These are phyloP conservation scores for Rhinoptilus africanus DNA, from an alignment of 2,113 vertebrate species.

Conservation along the genomic window DNA sequence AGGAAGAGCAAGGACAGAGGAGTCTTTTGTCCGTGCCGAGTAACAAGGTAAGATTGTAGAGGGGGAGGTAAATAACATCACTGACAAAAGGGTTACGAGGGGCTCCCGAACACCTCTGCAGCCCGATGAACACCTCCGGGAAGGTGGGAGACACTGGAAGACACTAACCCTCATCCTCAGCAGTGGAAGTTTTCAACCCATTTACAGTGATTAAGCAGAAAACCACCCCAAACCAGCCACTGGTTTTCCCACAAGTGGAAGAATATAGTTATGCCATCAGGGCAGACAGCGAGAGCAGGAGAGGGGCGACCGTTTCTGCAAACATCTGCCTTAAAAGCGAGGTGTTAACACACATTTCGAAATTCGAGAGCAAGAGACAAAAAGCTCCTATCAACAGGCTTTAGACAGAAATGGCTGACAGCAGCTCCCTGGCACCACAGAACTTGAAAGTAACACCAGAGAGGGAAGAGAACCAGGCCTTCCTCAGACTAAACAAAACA, in stretches of 20 bases:
- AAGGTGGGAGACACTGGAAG: background rate
- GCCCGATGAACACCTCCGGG: rapidly evolving
- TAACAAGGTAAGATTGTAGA: background rate
- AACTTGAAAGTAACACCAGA: background rate
- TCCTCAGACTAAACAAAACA: background rate
- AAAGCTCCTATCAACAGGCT: background rate
- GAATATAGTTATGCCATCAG: background rate
- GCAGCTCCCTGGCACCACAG: background rate
- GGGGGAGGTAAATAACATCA: background rate
- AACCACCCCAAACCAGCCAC: rapidly evolving
- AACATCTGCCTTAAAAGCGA: background rate
- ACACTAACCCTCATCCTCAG: background rate
- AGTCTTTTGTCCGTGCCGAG: background rate
- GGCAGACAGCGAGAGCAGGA: background rate
- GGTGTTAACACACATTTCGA: background rate
- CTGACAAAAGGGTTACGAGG: rapidly evolving
- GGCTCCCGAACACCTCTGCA: background rate
- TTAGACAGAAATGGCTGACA: background rate
- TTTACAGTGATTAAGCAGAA: background rate
- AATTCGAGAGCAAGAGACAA: background rate
- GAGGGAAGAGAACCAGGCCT: background rate
- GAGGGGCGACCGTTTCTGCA: background rate
- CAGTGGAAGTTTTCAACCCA: background rate
- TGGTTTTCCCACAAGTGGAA: background rate
- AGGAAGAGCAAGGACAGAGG: background rate